A percentile compares a stretch with the other conserved stretches of the same genome.
phyloP scores from a whole-genome alignment of 2,797 vertebrate species.

The Sebastes taczanowskii region DNA sequence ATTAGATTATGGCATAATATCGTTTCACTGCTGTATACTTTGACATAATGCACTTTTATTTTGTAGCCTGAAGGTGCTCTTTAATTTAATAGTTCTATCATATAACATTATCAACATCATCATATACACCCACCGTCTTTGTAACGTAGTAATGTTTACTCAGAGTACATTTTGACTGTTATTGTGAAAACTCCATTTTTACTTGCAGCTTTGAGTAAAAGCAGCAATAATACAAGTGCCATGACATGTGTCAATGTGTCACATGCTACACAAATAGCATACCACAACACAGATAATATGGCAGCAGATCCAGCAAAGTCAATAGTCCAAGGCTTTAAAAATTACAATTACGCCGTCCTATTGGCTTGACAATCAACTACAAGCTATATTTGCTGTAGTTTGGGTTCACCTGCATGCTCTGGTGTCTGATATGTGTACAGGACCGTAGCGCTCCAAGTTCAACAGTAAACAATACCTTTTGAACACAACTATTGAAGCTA shows the following conservation, averaged over 20 bases:
- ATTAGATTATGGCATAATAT: neutral
- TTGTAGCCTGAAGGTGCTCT: neutral
- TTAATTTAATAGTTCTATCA: neutral
- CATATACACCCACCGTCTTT: neutral
- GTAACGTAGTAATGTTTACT: neutral
- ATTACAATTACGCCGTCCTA: too few species aligned
- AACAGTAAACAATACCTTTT: neutral
- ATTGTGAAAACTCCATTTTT: neutral
- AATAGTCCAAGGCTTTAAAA: too few species aligned
- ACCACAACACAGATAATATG: neutral
- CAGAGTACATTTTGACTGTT: neutral
- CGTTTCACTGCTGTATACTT: neutral
- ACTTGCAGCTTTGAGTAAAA: neutral
- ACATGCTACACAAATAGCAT: neutral
- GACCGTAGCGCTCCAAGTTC: neutral
- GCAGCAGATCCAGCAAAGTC: neutral
- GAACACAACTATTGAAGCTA: conserved; percentile 38
- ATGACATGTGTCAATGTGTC: neutral
- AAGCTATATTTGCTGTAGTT: neutral
- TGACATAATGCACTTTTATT: neutral
- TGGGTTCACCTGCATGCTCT: neutral
- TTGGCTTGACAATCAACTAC: neutral
- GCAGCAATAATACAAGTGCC: neutral
- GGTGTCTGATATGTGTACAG: too few species aligned
- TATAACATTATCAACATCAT: neutral